phyloP scores from a whole-genome alignment of 2,113 vertebrate species.

The Nestor notabilis region DNA sequence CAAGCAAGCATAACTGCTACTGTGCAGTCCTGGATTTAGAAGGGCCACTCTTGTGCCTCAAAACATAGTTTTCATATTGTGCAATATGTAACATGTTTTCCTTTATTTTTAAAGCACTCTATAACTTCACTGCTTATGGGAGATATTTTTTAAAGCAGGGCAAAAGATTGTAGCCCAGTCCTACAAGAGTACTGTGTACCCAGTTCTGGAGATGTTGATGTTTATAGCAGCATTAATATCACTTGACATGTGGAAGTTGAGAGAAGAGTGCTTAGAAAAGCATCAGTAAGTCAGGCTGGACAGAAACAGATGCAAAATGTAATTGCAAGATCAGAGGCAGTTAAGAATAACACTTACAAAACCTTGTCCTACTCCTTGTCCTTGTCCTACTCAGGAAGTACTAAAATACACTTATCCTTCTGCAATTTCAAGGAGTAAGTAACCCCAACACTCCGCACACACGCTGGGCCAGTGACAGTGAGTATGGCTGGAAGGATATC shows the following conservation, averaged over 20 bases:
- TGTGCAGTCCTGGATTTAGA: not conserved
- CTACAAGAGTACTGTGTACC: not conserved
- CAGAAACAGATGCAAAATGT: not conserved
- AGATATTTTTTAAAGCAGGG: not conserved
- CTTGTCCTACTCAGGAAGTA: not conserved
- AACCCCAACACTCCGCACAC: not conserved
- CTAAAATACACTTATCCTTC: not conserved
- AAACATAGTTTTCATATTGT: not conserved
- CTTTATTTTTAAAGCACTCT: not conserved
- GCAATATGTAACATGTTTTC: not conserved
- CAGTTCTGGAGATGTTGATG: not conserved
- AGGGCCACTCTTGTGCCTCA: not conserved
- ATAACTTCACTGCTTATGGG: not conserved
- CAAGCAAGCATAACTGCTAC: rapidly evolving
- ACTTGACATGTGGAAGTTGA: not conserved
- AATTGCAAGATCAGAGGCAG: not conserved
- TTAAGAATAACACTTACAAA: not conserved
- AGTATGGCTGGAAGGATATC: not conserved
- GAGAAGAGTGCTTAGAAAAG: not conserved
- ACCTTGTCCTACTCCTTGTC: too few relatives aligned
- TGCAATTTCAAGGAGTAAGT: not conserved
- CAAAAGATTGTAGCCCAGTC: not conserved
- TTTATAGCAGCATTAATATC: not conserved
- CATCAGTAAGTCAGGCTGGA: not conserved
- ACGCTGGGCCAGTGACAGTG: not conserved